Conservation (phyloP, 2,113 vertebrate species). For the Anguilla japonica region DNA sequence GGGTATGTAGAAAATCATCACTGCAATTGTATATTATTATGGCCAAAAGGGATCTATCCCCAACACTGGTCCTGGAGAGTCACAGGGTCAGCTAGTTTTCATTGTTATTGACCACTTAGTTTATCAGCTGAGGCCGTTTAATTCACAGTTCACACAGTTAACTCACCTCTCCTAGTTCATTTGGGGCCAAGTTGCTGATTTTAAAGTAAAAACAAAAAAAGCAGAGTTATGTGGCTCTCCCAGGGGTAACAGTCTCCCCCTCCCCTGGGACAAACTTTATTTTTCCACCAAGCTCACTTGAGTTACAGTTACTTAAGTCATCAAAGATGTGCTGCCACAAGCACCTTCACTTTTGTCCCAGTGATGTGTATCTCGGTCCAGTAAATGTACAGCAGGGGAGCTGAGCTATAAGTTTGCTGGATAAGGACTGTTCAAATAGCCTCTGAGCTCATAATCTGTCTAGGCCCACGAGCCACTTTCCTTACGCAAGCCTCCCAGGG, state of each 20-base stretch:
- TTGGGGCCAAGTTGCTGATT: neutral
- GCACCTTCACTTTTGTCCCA: neutral
- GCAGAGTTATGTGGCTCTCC: neutral
- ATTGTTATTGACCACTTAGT: too few relatives aligned
- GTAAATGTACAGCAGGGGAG: neutral
- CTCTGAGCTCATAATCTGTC: constrained; percentile 18
- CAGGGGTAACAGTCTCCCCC: neutral
- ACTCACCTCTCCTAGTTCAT: too few relatives aligned
- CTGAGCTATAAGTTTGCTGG: neutral
- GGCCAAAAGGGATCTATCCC: too few relatives aligned
- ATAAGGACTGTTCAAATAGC: constrained; percentile 15
- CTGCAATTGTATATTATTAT: too few relatives aligned
- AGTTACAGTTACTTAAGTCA: neutral
- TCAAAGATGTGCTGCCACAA: neutral
- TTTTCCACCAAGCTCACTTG: neutral
- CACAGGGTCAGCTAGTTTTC: too few relatives aligned
- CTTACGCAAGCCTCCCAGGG: neutral
- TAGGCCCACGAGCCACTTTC: neutral
- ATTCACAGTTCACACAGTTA: too few relatives aligned
- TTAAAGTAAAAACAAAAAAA: neutral
- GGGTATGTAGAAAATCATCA: too few relatives aligned
- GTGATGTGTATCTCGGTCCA: neutral
- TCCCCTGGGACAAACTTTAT: neutral
- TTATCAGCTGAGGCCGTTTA: too few relatives aligned
- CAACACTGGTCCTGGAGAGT: too few relatives aligned